A percentile compares a stretch with the other conserved stretches of the same genome.
Evolutionary conservation across 2,797 vertebrate species (phyloP).

Genomic region (Amniataba percoides): DNA sequence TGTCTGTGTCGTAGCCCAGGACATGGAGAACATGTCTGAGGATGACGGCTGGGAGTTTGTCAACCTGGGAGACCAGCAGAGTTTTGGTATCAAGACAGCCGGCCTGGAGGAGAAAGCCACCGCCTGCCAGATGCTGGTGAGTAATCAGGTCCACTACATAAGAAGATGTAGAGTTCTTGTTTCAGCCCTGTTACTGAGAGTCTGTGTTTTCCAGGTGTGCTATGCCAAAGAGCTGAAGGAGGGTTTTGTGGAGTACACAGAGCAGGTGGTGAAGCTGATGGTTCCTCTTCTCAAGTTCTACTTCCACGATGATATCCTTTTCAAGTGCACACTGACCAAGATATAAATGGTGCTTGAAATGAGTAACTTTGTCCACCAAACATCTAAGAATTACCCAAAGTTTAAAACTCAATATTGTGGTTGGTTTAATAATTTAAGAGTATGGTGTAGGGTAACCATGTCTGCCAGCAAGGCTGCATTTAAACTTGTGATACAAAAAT

Average conservation of each 20-base stretch:
- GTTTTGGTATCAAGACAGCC: constrained; percentile 99
- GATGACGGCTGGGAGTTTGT: constrained; percentile 99
- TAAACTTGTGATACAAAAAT: neutral
- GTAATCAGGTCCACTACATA: constrained; percentile 24
- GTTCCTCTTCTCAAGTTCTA: constrained; percentile 98
- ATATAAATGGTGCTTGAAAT: neutral
- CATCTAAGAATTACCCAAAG: neutral
- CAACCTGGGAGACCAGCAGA: constrained; percentile 98
- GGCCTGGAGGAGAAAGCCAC: constrained; percentile 99
- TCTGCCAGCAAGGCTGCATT: no score
- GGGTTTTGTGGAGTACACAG: constrained; percentile 98
- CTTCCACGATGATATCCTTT: constrained; percentile 99
- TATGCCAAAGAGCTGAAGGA: constrained; percentile 99
- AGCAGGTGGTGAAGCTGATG: constrained; percentile 99
- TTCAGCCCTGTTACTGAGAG: rapidly evolving
- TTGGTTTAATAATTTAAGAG: no score
- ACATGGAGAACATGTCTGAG: constrained; percentile 99
- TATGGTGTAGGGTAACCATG: no score
- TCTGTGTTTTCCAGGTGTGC: constrained; percentile 89
- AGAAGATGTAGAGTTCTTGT: neutral
- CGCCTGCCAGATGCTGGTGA: constrained; percentile 98
- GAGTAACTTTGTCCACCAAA: neutral
- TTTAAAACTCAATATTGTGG: no score
- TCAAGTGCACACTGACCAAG: neutral
- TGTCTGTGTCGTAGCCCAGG: constrained; percentile 88